Evolutionary conservation across 2,797 vertebrate species (phyloP).

Genomic region (Numenius phaeopus): DNA sequence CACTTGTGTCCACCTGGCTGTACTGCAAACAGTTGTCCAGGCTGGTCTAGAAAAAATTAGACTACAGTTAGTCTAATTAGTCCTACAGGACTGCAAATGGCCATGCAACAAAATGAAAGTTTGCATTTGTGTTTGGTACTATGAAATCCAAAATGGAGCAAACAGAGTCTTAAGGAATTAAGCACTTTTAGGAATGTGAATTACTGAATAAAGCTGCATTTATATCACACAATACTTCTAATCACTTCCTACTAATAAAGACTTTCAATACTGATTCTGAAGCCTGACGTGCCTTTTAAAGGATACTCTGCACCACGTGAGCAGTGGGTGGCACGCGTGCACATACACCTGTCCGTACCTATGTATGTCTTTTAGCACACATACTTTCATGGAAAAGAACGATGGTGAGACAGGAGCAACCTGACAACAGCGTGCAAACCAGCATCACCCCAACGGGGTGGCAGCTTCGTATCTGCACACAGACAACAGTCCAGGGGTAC

Average conservation of each 20-base stretch:
- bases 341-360: not conserved
- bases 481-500: not conserved
- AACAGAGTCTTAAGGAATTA: not conserved
- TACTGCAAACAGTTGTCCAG: not conserved
- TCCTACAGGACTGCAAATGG: not conserved
- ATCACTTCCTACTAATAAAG: not conserved
- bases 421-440: not conserved
- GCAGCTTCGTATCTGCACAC: not conserved
- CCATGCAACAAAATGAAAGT: not conserved
- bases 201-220: not conserved
- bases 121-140: not conserved
- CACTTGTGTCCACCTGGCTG: not conserved
- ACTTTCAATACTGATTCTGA: not conserved
- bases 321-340: not conserved
- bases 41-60: not conserved
- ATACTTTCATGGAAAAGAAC: not conserved
- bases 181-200: not conserved
- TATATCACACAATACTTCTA: not conserved
- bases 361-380: not conserved
- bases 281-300: not conserved
- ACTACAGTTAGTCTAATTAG: too few relatives aligned
- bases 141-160: not conserved
- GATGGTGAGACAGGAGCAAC: not conserved
- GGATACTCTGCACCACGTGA: not conserved
- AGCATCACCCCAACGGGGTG: rapidly evolving